phyloP scores from a whole-genome alignment of 92 coral and sea anemone species.

The Blastomussa wellsi region DNA sequence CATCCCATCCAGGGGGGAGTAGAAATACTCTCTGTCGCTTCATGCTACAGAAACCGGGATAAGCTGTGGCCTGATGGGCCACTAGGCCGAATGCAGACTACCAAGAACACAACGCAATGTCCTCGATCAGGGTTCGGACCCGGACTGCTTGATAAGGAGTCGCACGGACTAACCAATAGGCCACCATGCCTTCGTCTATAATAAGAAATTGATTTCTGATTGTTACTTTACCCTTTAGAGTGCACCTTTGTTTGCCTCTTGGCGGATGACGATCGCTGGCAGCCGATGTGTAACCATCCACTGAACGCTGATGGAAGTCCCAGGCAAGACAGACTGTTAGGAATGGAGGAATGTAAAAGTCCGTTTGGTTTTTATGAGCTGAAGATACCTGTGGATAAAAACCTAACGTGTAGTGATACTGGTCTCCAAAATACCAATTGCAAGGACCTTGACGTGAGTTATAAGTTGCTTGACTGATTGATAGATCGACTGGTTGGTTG shows the following conservation, averaged over 20 bases:
- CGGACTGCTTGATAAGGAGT: too few species aligned
- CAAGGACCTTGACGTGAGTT: constrained; percentile 19
- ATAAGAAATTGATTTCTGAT: too few species aligned
- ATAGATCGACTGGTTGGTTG: too few species aligned
- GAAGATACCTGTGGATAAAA: neutral
- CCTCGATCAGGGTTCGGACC: too few species aligned
- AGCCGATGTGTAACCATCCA: constrained; percentile 1
- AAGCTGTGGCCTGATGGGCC: too few species aligned
- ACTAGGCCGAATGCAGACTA: too few species aligned
- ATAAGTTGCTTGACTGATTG: neutral
- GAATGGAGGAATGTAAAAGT: constrained; percentile 16
- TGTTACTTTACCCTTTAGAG: neutral
- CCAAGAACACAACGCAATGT: too few species aligned
- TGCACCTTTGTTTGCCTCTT: neutral
- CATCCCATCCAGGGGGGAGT: too few species aligned
- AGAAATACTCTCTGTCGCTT: too few species aligned
- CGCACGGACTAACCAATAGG: too few species aligned
- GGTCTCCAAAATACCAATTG: neutral
- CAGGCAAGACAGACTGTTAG: neutral
- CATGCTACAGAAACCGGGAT: too few species aligned
- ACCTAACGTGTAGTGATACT: neutral
- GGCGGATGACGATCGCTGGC: constrained; percentile 3
- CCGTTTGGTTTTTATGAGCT: constrained; percentile 17
- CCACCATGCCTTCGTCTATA: too few species aligned
- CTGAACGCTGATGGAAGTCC: neutral